phyloP scores from a whole-genome alignment of 2,797 vertebrate genomes.

The Acanthurus tractus region DNA sequence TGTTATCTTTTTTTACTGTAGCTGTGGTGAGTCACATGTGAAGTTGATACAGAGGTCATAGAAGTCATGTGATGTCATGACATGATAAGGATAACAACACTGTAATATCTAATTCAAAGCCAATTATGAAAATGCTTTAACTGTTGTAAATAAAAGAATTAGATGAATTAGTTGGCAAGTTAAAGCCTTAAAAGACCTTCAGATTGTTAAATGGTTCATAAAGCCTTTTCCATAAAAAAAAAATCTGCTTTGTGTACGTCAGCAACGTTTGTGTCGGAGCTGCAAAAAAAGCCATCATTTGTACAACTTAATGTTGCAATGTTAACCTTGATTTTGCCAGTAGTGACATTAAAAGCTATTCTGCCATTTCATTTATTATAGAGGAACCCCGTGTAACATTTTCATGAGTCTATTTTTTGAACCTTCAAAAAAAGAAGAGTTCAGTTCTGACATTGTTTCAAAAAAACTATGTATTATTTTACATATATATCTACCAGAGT shows the following conservation, averaged over 20 bases:
- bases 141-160: neutral
- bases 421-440: no score
- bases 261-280: slow-evolving; percentile 41
- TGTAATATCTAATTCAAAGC: slow-evolving; percentile 53
- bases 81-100: slow-evolving; percentile 56
- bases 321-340: slow-evolving; percentile 42
- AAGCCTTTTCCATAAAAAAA: slow-evolving; percentile 27
- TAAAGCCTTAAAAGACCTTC: slow-evolving; percentile 36
- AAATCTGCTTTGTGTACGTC: slow-evolving; percentile 27
- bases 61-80: slow-evolving; percentile 16
- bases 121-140: slow-evolving; percentile 47
- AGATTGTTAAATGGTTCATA: slow-evolving; percentile 64
- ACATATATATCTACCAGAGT: no score
- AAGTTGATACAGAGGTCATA: slow-evolving; percentile 43
- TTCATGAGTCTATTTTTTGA: no score
- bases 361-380: neutral
- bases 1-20: slow-evolving; percentile 38
- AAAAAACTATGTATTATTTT: no score
- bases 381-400: no score
- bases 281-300: slow-evolving; percentile 44
- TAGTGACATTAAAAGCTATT: slow-evolving; percentile 24
- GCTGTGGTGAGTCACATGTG: slow-evolving; percentile 29
- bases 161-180: slow-evolving; percentile 38
- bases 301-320: slow-evolving; percentile 48
- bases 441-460: no score